Percentiles rank a stretch among this genome's conserved stretches.
Evolutionary conservation across 1,140 invertebrate species (phyloP).

Genomic region (Bombus turneri): DNA sequence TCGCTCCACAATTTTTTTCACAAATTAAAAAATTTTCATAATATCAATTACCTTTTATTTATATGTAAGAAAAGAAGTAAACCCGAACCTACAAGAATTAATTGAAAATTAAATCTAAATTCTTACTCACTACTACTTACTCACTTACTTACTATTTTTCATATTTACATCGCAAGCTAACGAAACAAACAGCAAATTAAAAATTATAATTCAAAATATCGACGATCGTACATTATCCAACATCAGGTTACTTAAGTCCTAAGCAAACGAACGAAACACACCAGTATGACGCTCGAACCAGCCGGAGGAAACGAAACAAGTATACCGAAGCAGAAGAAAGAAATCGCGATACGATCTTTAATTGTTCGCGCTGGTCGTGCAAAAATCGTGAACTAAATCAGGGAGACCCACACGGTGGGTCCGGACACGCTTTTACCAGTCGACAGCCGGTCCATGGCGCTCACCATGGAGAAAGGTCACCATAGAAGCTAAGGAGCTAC

Average conservation of each 20-base stretch:
- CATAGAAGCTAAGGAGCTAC: conserved; percentile 29
- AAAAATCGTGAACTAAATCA: conserved; percentile 59
- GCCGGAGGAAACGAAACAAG: neutral
- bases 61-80: neutral
- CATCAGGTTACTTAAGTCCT: neutral
- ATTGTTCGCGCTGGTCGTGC: conserved; percentile 62
- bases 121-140: too few species aligned
- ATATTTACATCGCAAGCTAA: too few species aligned
- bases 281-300: too few species aligned
- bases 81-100: neutral
- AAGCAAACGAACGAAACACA: neutral
- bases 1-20: neutral
- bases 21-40: neutral
- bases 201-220: too few species aligned
- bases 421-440: conserved; percentile 31
- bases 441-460: neutral
- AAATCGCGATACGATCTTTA: conserved; percentile 69
- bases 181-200: too few species aligned
- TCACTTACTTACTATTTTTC: too few species aligned
- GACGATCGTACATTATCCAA: too few species aligned
- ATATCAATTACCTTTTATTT: neutral
- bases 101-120: neutral
- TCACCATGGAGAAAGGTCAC: conserved; percentile 45
- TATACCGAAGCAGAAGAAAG: neutral
- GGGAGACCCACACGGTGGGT: conserved; percentile 10